These are phyloP conservation scores for Myrmecophaga tridactyla DNA, from an alignment of 2,113 vertebrate genomes.

Conservation along the genomic window DNA sequence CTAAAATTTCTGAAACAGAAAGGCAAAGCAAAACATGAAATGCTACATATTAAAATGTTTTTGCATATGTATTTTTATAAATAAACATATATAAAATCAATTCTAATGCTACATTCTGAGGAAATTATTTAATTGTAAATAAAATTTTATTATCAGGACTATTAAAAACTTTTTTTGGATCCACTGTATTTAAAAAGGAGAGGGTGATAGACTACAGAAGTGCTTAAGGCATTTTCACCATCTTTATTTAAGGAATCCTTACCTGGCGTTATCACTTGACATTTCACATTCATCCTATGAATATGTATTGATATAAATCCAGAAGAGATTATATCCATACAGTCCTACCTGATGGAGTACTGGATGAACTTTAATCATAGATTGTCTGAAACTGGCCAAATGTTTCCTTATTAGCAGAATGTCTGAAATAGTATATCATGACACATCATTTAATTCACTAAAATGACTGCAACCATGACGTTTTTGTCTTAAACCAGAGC, in stretches of 20 bases:
- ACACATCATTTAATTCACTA: neutral
- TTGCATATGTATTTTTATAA: neutral
- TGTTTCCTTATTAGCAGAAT: neutral
- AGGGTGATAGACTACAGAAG: neutral
- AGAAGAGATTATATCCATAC: neutral
- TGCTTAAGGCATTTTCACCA: neutral
- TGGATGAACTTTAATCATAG: neutral
- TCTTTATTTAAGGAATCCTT: constrained; percentile 37
- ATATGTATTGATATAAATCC: neutral
- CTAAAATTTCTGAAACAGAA: neutral
- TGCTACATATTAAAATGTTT: neutral
- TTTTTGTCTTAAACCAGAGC: neutral
- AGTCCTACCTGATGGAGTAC: neutral
- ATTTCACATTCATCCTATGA: constrained; percentile 21
- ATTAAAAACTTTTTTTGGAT: neutral
- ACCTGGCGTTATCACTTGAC: neutral
- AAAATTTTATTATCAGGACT: neutral
- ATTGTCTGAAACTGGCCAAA: neutral
- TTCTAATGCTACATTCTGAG: neutral
- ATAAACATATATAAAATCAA: neutral
- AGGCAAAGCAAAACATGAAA: neutral
- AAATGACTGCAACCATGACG: neutral
- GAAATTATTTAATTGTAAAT: neutral
- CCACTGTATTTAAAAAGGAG: neutral
- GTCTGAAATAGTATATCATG: constrained; percentile 3